Percentiles rank a stretch among this genome's conserved stretches.
phyloP scores from a whole-genome alignment of 2,113 vertebrate species.

The Protomyctophum bolini region DNA sequence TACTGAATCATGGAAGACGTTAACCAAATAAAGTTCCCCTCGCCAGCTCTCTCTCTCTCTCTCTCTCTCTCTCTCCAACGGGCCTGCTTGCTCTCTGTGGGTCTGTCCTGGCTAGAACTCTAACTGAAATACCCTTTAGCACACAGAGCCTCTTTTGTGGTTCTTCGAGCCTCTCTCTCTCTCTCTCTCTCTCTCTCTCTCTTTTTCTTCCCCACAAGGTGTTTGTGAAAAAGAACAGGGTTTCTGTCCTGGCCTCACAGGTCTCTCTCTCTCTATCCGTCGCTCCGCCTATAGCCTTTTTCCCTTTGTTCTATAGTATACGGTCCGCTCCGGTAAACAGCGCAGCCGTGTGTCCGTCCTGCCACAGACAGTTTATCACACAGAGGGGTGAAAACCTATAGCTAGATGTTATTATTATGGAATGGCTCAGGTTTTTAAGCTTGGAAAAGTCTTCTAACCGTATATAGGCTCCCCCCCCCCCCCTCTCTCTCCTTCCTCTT shows the following conservation, averaged over 20 bases:
- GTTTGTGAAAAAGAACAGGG: conserved; percentile 74
- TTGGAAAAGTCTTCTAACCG: conserved; percentile 31
- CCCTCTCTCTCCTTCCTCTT: conserved; percentile 9
- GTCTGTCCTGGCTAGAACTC: conserved; percentile 72
- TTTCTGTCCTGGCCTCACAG: conserved; percentile 54
- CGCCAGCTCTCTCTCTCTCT: conserved; percentile 37
- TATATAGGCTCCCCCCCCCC: too few relatives aligned
- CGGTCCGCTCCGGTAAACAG: conserved; percentile 63
- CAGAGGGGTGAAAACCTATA: conserved; percentile 15
- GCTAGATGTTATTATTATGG: conserved; percentile 40
- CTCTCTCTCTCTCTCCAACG: background rate
- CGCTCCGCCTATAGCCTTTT: conserved; percentile 16
- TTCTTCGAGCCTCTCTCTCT: conserved; percentile 40
- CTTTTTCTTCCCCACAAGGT: conserved; percentile 52
- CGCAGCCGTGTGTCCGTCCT: too few relatives aligned
- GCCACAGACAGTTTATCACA: conserved; percentile 60
- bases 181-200: background rate
- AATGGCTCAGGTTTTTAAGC: conserved; percentile 32
- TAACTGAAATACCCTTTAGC: conserved; percentile 62
- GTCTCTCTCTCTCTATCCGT: conserved; percentile 42
- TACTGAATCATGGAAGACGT: conserved; percentile 59
- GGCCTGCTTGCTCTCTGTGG: conserved; percentile 56
- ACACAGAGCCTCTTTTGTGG: conserved; percentile 76
- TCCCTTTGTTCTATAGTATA: conserved; percentile 36
- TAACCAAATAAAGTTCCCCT: conserved; percentile 63